Base-by-base conservation (phyloP, 2,888 invertebrate genomes). In the Caenorhabditis zanzibari region DNA sequence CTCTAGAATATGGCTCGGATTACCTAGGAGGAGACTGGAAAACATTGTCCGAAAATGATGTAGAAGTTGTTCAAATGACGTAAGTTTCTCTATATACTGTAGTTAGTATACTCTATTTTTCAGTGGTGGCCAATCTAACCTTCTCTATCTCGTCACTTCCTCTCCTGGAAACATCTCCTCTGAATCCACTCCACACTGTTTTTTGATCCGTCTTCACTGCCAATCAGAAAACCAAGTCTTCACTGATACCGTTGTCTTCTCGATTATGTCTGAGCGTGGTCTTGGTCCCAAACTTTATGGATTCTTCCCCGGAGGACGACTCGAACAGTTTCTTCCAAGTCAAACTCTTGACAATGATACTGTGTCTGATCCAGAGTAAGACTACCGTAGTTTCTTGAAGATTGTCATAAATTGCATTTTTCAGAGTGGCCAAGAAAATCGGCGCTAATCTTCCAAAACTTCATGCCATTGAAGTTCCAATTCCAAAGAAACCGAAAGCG, bases 251-350 rank as follows among this genome's bases (percentile, higher is more conserved):
- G 54, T 24, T n/a, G 6, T 9, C 12, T 32, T 32, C 32, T 32
- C 4, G 32, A 32, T 7, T 44, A 32, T 32, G 32, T 44, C 41
- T 59, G 71, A 74, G 44, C 16, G 74, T 19, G 56, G 56, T 26
- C 56, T 74, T 1, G 74, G 74, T 4, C 74, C 74, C 16, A 74
- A 74, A 26, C 38, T 74, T 16, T 74, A 74, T 64, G 74, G 74
- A 74, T 74, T 74, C 24, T 64, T 64, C 28, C 56, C 54, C 0
- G 74, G 74, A 41, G 74, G 61, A 1, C 26, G 74, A 14, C 14
- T 74, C 41, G 74, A 74, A n/a, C 56, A 74, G 64, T 74, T 26
- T 24, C 28, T 74, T 7, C 64, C 74, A 16, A 74, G 64, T 35
- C 24, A 28, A 9, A 49, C 41, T 0, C 26, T 64, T 19, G 32